Base-by-base conservation (phyloP, 2,113 vertebrate species). In the Falcunculus frontatus region DNA sequence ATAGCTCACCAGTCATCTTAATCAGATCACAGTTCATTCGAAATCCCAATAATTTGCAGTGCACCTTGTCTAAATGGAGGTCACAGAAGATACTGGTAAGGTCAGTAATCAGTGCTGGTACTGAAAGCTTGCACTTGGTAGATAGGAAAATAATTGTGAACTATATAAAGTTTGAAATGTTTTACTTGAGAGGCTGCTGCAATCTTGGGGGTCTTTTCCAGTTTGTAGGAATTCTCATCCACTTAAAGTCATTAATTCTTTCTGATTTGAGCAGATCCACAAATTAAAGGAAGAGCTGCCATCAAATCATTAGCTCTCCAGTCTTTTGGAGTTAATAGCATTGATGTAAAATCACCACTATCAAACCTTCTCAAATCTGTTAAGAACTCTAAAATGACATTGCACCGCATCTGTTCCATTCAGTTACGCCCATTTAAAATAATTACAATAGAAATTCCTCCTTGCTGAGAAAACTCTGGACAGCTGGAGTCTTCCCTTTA, bases 1-100 rank as follows among this genome's bases (percentile, higher is more conserved):
- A 85, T 94, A 96, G 82, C 85, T 94, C 88, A 88, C 62, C 41
- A 87, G 70, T 87, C 93, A 87, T 91, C 41, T 87, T 91, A 96
- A 91, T 93, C 89, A 91, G 84, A 95, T 37, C 59, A 83, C 76
- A 60, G 89, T 94, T 93, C 83, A 85, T 30, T 96, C 86, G 89
- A 94, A 88, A 91, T 89, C 69, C 53, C n/a, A 5, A 47, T 90
- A 80, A 90, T 93, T 80, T 93, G 33, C 46, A 59, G 63, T 47
- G 42, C 47, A 93, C 21, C 33, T 93, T 93, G 50, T 73, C 59
- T 80, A 77, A 94, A 47, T 47, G 35, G 84, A 94, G 67, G 67
- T 67, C 68, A 70, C 44, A 87, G 44, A 89, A 63, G 55, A 59
- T 42, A 55, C 12, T 29, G 68, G 9, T 57, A 75, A 89, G 72